Percentiles rank a stretch among this genome's conserved stretches.
phyloP scores from a whole-genome alignment of 2,888 invertebrate genomes.

The Lasioglossum zephyrum region DNA sequence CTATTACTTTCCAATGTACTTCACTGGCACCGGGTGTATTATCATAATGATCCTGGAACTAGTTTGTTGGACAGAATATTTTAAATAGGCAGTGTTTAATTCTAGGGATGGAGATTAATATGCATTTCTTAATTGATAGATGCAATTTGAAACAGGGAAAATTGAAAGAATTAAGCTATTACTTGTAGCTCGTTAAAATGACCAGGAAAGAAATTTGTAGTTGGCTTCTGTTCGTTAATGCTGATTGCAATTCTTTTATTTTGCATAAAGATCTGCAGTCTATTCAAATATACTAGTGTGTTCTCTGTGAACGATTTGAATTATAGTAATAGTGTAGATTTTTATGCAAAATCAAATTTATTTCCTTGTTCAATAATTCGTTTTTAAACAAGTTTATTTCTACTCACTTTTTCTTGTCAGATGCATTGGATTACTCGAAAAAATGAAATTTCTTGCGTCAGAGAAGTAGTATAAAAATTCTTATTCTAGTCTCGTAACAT shows the following conservation, averaged over 20 bases:
- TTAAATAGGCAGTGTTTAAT: not conserved
- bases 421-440: not conserved
- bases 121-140: not conserved
- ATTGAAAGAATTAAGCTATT: not conserved
- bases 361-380: too few relatives aligned
- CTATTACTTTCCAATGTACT: not conserved
- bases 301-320: too few relatives aligned
- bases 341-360: too few relatives aligned
- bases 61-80: not conserved
- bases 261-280: not conserved
- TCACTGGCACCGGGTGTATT: not conserved
- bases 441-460: not conserved
- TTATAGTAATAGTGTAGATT: too few relatives aligned
- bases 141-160: not conserved
- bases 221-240: not conserved
- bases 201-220: not conserved
- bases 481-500: not conserved
- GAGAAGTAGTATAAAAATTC: not conserved
- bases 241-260: not conserved
- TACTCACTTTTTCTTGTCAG: not conserved
- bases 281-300: not conserved
- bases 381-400: too few relatives aligned
- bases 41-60: not conserved
- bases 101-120: not conserved
- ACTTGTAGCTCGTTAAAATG: not conserved